Conservation (phyloP, 1,140 invertebrate species). For the Oryctes rhinoceros region DNA sequence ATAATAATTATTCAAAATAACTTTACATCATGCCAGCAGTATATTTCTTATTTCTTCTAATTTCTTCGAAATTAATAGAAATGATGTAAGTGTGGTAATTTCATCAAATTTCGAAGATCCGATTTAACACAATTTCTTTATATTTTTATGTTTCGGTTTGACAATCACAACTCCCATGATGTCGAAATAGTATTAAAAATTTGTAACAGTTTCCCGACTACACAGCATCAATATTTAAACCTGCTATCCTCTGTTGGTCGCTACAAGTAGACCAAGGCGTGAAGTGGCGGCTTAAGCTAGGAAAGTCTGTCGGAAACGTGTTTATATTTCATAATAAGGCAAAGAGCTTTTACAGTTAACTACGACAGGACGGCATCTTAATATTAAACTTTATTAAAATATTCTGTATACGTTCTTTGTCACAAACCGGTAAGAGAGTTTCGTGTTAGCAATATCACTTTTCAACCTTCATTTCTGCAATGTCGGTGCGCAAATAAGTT, state of each 20-base stretch:
- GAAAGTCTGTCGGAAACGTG: conserved; percentile 2
- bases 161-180: too few species aligned
- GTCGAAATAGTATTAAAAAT: too few species aligned
- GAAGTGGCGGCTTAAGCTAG: background rate
- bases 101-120: too few species aligned
- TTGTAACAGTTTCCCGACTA: background rate
- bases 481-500: background rate
- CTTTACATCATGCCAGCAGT: too few species aligned
- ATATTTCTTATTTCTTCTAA: too few species aligned
- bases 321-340: conserved; percentile 30
- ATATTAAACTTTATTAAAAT: conserved; percentile 36
- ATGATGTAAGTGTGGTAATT: too few species aligned
- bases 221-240: background rate
- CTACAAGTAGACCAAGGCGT: background rate
- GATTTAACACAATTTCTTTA: too few species aligned
- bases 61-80: too few species aligned
- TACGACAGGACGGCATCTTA: conserved; percentile 11
- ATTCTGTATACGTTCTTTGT: conserved; percentile 14
- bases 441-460: background rate
- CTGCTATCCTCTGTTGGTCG: background rate
- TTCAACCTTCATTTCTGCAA: background rate
- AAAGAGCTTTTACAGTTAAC: conserved; percentile 5
- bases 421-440: background rate
- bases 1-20: too few species aligned
- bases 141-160: too few species aligned